Evolutionary conservation across 1,140 invertebrate species (phyloP).

Genomic region (Mizuhopecten yessoensis): DNA sequence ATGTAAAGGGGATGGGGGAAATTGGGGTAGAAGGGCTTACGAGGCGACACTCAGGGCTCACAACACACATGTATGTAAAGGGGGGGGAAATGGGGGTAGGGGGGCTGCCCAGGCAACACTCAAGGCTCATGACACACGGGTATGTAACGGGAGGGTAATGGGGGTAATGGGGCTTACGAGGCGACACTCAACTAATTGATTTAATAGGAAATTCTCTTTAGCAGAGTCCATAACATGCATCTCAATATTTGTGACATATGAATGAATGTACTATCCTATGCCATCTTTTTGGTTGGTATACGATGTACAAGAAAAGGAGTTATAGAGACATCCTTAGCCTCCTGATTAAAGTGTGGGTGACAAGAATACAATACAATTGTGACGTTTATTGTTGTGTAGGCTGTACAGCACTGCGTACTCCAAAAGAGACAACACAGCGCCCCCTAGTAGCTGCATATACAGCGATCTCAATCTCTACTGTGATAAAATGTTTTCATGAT

Average conservation of each 20-base stretch:
- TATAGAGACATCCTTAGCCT: not conserved
- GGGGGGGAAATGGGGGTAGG: not conserved
- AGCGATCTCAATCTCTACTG: not conserved
- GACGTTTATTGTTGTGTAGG: not conserved
- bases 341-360: not conserved
- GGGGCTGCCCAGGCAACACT: not conserved
- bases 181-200: too few relatives aligned
- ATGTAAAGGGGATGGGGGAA: constrained; percentile 91
- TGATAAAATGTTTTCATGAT: constrained; percentile 36
- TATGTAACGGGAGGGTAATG: not conserved
- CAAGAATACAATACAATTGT: not conserved
- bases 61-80: constrained; percentile 88
- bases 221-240: too few relatives aligned
- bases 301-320: too few relatives aligned
- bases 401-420: not conserved
- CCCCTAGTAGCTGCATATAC: not conserved
- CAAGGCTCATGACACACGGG: not conserved
- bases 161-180: too few relatives aligned
- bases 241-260: too few relatives aligned
- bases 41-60: not conserved
- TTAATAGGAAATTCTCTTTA: too few relatives aligned
- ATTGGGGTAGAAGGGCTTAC: constrained; percentile 95
- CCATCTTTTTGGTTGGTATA: too few relatives aligned
- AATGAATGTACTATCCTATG: too few relatives aligned
- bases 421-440: not conserved